Percentiles rank a stretch among this genome's conserved stretches.
These are phyloP conservation scores for Laupala kohalensis DNA, from an alignment of 1,140 invertebrate species.

Conservation along the genomic window DNA sequence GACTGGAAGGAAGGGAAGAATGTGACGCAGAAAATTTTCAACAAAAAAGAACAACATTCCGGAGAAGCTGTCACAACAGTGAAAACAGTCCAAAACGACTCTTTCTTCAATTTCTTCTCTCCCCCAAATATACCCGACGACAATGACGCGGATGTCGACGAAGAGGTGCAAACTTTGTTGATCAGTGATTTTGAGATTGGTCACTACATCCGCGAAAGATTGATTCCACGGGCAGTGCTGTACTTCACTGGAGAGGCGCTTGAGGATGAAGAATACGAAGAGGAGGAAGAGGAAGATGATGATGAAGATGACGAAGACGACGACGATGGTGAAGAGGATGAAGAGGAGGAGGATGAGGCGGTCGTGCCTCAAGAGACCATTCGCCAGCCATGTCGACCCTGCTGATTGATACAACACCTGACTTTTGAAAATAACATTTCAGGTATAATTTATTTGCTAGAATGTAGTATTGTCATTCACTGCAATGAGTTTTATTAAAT, in stretches of 20 bases:
- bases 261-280: constrained; percentile 62
- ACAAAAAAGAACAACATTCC: constrained; percentile 97
- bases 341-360: constrained; percentile 15
- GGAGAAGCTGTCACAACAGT: constrained; percentile 82
- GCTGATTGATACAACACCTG: constrained; percentile 35
- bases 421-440: not conserved
- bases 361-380: constrained; percentile 1
- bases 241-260: constrained; percentile 82
- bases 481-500: not conserved
- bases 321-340: constrained; percentile 25
- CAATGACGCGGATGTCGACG: constrained; percentile 52
- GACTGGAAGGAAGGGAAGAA: constrained; percentile 96
- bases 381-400: constrained; percentile 21
- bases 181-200: constrained; percentile 94
- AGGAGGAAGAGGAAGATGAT: constrained; percentile 49
- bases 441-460: not conserved
- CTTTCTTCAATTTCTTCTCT: constrained; percentile 98
- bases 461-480: not conserved
- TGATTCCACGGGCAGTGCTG: constrained; percentile 83
- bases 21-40: constrained; percentile 89
- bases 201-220: constrained; percentile 88
- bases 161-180: constrained; percentile 60
- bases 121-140: constrained; percentile 61
- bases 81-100: constrained; percentile 85
- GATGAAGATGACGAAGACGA: constrained; percentile 29